These are phyloP conservation scores for Podotricha telesiphe DNA, from an alignment of 2,888 invertebrate species.

Conservation along the genomic window DNA sequence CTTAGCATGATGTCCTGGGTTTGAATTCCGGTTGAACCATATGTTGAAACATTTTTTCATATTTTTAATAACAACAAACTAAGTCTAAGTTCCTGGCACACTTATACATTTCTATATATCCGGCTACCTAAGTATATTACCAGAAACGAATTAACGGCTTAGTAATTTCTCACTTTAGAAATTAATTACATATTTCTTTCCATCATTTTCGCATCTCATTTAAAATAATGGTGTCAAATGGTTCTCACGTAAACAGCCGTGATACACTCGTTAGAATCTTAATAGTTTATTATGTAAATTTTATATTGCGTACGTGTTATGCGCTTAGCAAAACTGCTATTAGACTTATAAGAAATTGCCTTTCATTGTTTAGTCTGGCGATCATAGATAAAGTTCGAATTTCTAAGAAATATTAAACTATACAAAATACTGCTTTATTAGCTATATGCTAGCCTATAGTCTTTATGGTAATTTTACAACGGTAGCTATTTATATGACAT, in stretches of 20 bases:
- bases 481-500: conserved; percentile 10
- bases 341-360: conserved; percentile 37
- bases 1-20: background rate
- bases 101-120: background rate
- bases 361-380: conserved; percentile 36
- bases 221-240: conserved; percentile 43
- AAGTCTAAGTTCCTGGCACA: background rate
- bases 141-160: background rate
- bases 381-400: conserved; percentile 24
- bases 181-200: conserved; percentile 20
- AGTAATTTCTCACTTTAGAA: background rate
- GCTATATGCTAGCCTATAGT: background rate
- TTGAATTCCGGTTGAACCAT: background rate
- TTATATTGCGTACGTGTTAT: conserved; percentile 54
- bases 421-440: conserved; percentile 22
- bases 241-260: conserved; percentile 44
- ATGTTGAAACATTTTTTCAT: background rate
- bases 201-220: conserved; percentile 29
- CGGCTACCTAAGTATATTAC: background rate
- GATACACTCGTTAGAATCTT: conserved; percentile 49
- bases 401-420: conserved; percentile 30
- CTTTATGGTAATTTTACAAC: conserved; percentile 7
- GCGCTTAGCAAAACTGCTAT: conserved; percentile 31
- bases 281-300: conserved; percentile 58
- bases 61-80: background rate